Base-by-base conservation (phyloP, 2,888 invertebrate genomes). In the Xylota segnis region DNA sequence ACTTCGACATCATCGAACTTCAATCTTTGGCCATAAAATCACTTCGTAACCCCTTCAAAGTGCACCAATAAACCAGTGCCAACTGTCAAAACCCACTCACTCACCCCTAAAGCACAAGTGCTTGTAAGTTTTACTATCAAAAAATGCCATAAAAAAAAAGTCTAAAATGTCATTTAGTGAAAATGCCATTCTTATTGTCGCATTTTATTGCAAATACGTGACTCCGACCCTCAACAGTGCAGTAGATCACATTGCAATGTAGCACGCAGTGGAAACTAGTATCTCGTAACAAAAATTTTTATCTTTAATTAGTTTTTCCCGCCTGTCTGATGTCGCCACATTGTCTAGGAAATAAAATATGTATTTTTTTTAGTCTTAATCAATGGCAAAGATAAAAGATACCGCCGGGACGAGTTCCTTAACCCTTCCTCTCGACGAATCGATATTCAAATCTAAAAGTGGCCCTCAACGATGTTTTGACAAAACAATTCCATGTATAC, bases 181-280 rank as follows among this genome's bases (percentile, higher is more conserved):
- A 50, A 50, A 76, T n/a, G 10, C 37, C 37, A 47, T 29, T 47
- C 7, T 47, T 47, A 66, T 34, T 29, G 54, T 65, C 40, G 70
- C 43, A 6, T 75, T 83, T 78, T 65, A 83, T 74, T 54, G 74
- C 68, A 9, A 50, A 70, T 59, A 78, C 83, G 83, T 83, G 78
- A 78, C 74, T 72, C 14, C 16, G 14, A n/a, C 50, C 12, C 32
- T 23, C 32, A 12, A 50, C 32, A 32, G 32, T 32, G 23, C 14
- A 37, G 43, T 45, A 59, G 56, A 68, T 75, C 37, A 29, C 59
- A 75, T 74, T 52, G 50, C 56, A 23, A 10, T 66, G 56, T 37
- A 37, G 10, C 63, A 74, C 45, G 54, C 74, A 65, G 32, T 43
- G 2, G 27, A 10, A 34, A 37, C 37, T 10, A 37, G 50, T 27